Conservation (phyloP, 2,113 vertebrate genomes). For the Hypocryptadius cinnamomeus region DNA sequence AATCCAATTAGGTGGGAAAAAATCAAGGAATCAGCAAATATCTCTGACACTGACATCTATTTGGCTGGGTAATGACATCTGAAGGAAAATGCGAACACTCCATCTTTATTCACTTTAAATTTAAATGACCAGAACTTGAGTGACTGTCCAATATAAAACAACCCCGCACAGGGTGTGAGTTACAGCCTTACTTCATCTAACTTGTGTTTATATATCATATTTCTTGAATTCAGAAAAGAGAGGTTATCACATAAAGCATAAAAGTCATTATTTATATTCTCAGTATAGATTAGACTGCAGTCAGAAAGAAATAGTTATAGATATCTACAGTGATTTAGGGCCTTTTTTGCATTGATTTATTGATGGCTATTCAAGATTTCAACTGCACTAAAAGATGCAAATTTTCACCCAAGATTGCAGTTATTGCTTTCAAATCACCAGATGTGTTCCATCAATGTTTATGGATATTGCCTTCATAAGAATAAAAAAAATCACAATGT, state of each 20-base stretch:
- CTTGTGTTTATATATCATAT: not conserved
- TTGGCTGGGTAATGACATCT: not conserved
- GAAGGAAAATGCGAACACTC: not conserved
- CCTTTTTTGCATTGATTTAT: conserved; percentile 13
- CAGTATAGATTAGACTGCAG: not conserved
- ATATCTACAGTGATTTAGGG: not conserved
- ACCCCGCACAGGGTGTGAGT: not conserved
- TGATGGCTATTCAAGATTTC: not conserved
- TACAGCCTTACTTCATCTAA: not conserved
- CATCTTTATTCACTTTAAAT: not conserved
- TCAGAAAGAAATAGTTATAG: not conserved
- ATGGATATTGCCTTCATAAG: not conserved
- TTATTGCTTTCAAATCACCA: not conserved
- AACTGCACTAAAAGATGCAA: not conserved
- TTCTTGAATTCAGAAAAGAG: not conserved
- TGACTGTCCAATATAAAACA: not conserved
- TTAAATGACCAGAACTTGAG: not conserved
- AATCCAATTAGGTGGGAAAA: conserved; percentile 2
- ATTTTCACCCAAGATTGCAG: not conserved
- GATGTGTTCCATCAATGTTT: not conserved
- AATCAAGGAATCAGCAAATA: conserved; percentile 11
- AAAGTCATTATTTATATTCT: not conserved
- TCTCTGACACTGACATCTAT: not conserved
- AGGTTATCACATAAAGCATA: not conserved
- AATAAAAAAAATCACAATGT: not conserved